Evolutionary conservation across 1,140 invertebrate species (phyloP), one percentile per base, ranked within the genome.

Genomic region (Dreissena polymorpha): DNA sequence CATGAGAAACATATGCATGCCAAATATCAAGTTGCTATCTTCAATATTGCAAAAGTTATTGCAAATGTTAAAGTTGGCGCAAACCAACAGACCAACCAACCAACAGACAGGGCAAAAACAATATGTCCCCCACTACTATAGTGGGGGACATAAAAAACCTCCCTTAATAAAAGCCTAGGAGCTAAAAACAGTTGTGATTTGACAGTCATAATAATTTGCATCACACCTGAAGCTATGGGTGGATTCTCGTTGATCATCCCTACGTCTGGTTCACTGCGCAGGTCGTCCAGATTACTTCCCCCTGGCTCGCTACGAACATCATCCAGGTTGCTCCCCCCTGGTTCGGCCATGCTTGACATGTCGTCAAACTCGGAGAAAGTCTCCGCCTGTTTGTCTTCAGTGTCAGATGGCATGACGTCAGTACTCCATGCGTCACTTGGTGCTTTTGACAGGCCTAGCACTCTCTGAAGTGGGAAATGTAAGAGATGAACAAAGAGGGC

Each of bases 391-490:
- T 91, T 91, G 67, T 93, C 92, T 68, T 92, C 98, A 8, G 97
- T 98, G 92, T 99, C 98, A 25, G 97, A 98, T 0, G 97, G 97
- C 65, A 99, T 93, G 49, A 99, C 98, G 94, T 99, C 98, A 21
- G 97, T 99, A 88, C 97, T 98, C 98, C 98, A 99, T 0, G 97
- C 98, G 94, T 99, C 98, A 86, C 97, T 98, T 0, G 97, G 96
- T 29, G 97, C 98, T 93, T 98, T 97, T 18, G 96, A 97, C 14
- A 96, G 95, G 91, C 98, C 97, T 10, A 72, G 73, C 16, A 83
- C 73, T 68, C 65, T 74, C 80, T 82, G 60, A 51, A 70, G 53
- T 29, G n/a, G 60, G 18, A 39, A 39, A 39, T 39, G 39, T 39
- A 39, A 39, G 39, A 2, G 39, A 39, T 39, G 8, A 5, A 39